Conservation (phyloP, 2,888 invertebrate genomes). For the Minunthozetes semirufus region DNA sequence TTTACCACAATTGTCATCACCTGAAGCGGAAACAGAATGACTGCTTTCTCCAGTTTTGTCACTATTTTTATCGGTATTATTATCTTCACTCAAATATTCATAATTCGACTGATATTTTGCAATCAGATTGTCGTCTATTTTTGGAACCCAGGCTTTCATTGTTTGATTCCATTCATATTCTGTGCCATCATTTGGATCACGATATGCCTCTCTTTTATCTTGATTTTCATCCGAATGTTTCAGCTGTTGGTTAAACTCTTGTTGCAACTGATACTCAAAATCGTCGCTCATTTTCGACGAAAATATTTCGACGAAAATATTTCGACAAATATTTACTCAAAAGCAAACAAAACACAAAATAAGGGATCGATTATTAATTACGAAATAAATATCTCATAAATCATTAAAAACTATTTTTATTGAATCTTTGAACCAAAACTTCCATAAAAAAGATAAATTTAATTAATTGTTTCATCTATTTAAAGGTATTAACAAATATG, state of each 20-base stretch:
- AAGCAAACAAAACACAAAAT: neutral
- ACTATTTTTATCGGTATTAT: neutral
- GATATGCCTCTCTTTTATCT: too few relatives aligned
- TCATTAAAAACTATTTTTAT: too few relatives aligned
- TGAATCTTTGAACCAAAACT: too few relatives aligned
- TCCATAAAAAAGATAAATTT: too few relatives aligned
- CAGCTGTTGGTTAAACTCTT: constrained; percentile 43
- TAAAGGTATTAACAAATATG: too few relatives aligned
- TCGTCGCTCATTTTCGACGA: constrained; percentile 41
- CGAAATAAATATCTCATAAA: neutral
- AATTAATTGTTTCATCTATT: too few relatives aligned
- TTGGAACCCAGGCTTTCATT: constrained; percentile 92
- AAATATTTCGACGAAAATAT: neutral
- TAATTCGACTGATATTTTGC: constrained; percentile 93
- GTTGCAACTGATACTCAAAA: constrained; percentile 43
- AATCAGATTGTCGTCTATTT: constrained; percentile 92
- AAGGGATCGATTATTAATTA: neutral
- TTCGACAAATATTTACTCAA: neutral
- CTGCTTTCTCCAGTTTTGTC: neutral
- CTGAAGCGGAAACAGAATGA: neutral
- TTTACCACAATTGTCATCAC: neutral
- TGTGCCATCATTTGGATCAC: constrained; percentile 67
- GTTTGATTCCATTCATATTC: constrained; percentile 83
- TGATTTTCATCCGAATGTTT: constrained; percentile 38
- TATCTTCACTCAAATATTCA: constrained; percentile 6